Evolutionary conservation across 2,888 invertebrate species (phyloP), one percentile per base, ranked within the genome.

Genomic region (Pheosia tremula): DNA sequence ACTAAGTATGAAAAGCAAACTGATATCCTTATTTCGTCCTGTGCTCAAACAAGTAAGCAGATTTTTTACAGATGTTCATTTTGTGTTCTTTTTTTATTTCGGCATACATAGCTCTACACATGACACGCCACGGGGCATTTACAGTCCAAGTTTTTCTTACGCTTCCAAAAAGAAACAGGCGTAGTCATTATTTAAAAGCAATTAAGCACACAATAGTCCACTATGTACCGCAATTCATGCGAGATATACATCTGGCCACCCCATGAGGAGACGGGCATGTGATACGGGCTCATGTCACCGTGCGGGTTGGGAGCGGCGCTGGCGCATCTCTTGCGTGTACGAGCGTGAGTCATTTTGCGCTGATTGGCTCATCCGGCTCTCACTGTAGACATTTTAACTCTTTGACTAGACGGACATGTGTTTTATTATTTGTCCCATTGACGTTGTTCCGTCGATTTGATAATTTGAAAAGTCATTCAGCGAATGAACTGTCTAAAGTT

Each of bases 291-390:
- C 73, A 76, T 82, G 73, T 74, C 67, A 71, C 70, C 63, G 81
- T 79, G 76, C 78, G 82, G 82, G 76, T 76, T 72, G 47, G n/a
- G 61, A 62, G 80, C 79, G 76, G 81, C 80, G 78, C 78, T 75
- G 64, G 76, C 80, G 79, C 79, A 77, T 75, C 79, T 81, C 79
- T 79, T 77, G 72, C 71, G 74, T 74, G 80, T 77, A 73, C 80
- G 84, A 77, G 86, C 81, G 82, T 92, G 90, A 91, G 85, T 91
- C 91, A 91, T 82, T 78, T 80, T 71, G 79, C 79, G 82, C 81
- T 89, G 90, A 93, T 92, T 92, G 91, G 87, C 79, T 84, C 90
- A 91, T 93, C 93, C 92, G 89, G 89, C 83, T 83, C 85, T 84
- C 85, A 84, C 84, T 84, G 81, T 79, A 87, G 85, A 87, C 87